Evolutionary conservation across 2,797 vertebrate species (phyloP).

Genomic region (Podarcis siculus): DNA sequence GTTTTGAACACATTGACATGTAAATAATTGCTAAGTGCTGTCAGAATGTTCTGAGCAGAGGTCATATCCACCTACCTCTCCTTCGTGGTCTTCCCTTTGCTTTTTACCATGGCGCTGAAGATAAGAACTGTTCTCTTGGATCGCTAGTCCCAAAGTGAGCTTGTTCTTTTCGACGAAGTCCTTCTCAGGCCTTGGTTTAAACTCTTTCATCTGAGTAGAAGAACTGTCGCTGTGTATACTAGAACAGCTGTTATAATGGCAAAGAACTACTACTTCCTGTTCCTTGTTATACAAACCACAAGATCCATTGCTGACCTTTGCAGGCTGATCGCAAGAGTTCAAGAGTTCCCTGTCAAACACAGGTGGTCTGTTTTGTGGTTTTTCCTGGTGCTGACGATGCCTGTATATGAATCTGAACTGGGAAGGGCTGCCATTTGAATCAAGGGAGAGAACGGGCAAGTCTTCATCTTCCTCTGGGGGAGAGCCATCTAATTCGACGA

Average conservation of each 20-base stretch:
- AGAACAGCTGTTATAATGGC: conserved; percentile 14
- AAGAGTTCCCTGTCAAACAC: conserved; percentile 38
- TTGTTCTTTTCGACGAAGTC: conserved; percentile 88
- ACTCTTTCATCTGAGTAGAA: conserved; percentile 24
- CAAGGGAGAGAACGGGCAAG: conserved; percentile 8
- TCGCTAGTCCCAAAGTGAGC: conserved; percentile 81
- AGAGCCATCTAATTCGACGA: conserved; percentile 21
- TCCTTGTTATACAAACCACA: conserved; percentile 12
- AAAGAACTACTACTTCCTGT: conserved; percentile 22
- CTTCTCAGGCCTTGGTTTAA: conserved; percentile 55
- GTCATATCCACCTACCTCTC: conserved; percentile 75
- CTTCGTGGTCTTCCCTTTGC: conserved; percentile 56
- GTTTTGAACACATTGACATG: no score
- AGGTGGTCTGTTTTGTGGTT: conserved; percentile 17
- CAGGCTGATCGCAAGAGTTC: conserved; percentile 6
- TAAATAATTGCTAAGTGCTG: neutral
- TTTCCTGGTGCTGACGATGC: neutral
- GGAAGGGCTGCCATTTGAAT: conserved; percentile 51
- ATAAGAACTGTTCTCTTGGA: conserved; percentile 79
- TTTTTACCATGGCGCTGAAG: conserved; percentile 76
- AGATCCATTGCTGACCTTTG: neutral
- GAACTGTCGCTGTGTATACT: conserved; percentile 23
- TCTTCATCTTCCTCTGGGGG: conserved; percentile 14
- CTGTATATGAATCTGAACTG: neutral
- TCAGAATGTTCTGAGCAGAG: neutral